These are phyloP conservation scores for Microchirus variegatus DNA, from an alignment of 2,797 vertebrate species.

Conservation along the genomic window DNA sequence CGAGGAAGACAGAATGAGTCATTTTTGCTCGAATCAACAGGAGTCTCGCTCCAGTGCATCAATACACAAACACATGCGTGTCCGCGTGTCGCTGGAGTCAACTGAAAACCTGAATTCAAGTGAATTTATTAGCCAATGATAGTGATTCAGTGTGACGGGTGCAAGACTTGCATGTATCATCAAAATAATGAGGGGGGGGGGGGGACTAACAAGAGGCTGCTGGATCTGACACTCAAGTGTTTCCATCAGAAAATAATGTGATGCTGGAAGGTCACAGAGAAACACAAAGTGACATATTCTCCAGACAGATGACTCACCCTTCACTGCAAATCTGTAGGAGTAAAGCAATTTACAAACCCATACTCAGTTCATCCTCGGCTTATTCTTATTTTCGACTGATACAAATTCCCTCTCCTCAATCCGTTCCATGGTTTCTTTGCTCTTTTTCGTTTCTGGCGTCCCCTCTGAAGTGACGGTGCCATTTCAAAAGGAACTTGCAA, in stretches of 20 bases:
- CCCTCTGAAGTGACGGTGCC: not conserved
- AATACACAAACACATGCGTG: not conserved
- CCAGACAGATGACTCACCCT: conserved; percentile 66
- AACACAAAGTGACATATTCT: conserved; percentile 65
- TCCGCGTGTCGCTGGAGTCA: not conserved
- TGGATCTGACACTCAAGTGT: conserved; percentile 33
- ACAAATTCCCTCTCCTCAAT: conserved; percentile 3
- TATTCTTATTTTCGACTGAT: not conserved
- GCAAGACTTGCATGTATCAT: conserved; percentile 26
- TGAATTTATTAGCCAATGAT: conserved; percentile 28
- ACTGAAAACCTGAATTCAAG: conserved; percentile 26
- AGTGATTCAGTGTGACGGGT: conserved; percentile 44
- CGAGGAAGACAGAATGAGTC: conserved; percentile 57
- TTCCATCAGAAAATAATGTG: conserved; percentile 50
- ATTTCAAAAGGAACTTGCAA: not conserved
- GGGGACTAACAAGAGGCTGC: conserved; percentile 21
- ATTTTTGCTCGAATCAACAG: conserved; percentile 55
- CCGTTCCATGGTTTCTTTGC: not conserved
- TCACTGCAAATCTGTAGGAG: conserved; percentile 48
- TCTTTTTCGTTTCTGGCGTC: not conserved
- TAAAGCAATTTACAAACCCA: conserved; percentile 29
- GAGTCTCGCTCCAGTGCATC: conserved; percentile 27
- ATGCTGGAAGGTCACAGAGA: conserved; percentile 59
- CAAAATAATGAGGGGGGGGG: conserved; percentile 25
- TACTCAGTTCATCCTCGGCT: conserved; percentile 10